These are phyloP conservation scores for Trialeurodes vaporariorum DNA, from an alignment of 1,140 invertebrate species.

Conservation along the genomic window DNA sequence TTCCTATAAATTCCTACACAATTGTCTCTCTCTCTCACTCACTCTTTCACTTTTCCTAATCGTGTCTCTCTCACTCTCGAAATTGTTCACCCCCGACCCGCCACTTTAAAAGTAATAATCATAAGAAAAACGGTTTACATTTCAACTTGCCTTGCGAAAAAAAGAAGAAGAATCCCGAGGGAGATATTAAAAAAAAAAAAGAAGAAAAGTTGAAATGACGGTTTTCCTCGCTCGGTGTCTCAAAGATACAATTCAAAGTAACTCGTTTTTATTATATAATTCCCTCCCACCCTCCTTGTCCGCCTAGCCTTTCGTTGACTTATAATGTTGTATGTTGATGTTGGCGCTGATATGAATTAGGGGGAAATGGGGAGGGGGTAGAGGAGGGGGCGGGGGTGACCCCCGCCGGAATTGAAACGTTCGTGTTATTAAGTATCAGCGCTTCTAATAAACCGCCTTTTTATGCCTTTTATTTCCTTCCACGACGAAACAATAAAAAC, in stretches of 20 bases:
- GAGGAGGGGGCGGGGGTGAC: too few species aligned
- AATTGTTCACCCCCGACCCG: too few species aligned
- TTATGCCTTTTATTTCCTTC: not conserved
- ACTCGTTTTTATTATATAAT: too few species aligned
- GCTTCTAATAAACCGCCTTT: not conserved
- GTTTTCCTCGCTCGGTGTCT: too few species aligned
- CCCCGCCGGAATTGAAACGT: not conserved
- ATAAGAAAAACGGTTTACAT: conserved; percentile 1
- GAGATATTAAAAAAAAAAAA: not conserved
- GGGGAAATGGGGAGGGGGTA: too few species aligned
- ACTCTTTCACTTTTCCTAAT: too few species aligned
- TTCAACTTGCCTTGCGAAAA: not conserved
- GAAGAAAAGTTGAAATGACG: not conserved
- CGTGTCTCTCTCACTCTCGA: too few species aligned
- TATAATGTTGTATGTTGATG: not conserved
- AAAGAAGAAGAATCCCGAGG: too few species aligned
- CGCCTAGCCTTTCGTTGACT: not conserved
- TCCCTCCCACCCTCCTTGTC: too few species aligned
- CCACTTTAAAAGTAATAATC: conserved; percentile 1
- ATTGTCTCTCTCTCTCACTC: too few species aligned
- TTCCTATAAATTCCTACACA: not conserved
- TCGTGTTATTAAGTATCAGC: not conserved
- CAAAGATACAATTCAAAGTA: too few species aligned
- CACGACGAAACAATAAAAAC: too few species aligned
- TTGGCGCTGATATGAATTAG: not conserved